phyloP scores from a whole-genome alignment of 2,888 invertebrate genomes.

The Ethmia dodecea region DNA sequence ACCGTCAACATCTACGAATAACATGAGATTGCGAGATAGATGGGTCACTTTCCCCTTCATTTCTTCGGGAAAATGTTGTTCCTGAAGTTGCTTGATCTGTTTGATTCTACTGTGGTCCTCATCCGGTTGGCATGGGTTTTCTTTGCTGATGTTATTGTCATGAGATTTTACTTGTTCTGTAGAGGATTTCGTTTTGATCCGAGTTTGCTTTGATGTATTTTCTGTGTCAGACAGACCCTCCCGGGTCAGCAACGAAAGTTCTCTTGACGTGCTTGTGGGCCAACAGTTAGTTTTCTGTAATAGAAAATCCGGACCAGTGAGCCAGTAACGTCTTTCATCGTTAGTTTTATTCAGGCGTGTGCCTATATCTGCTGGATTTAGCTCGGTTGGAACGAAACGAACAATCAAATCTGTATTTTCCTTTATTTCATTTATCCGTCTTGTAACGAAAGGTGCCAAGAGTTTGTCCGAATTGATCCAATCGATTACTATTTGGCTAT shows the following conservation, averaged over 20 bases:
- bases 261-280: background rate
- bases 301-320: background rate
- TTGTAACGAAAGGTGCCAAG: background rate
- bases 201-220: too few species aligned
- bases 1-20: background rate
- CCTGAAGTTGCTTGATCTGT: background rate
- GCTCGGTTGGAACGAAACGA: background rate
- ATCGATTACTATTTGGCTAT: slow-evolving; percentile 12
- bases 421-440: background rate
- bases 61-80: background rate
- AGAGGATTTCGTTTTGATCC: too few species aligned
- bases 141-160: too few species aligned
- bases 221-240: background rate
- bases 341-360: background rate
- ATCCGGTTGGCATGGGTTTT: too few species aligned
- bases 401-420: background rate
- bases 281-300: background rate
- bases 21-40: background rate
- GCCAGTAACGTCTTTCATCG: background rate
- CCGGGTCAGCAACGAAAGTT: background rate
- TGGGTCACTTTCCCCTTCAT: background rate
- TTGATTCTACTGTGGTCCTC: background rate
- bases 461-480: slow-evolving; percentile 9
- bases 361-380: slow-evolving; percentile 1
- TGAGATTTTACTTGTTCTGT: too few species aligned